These are phyloP conservation scores for Coronaproctus castanopsis DNA, from an alignment of 2,888 invertebrate species.

Conservation along the genomic window DNA sequence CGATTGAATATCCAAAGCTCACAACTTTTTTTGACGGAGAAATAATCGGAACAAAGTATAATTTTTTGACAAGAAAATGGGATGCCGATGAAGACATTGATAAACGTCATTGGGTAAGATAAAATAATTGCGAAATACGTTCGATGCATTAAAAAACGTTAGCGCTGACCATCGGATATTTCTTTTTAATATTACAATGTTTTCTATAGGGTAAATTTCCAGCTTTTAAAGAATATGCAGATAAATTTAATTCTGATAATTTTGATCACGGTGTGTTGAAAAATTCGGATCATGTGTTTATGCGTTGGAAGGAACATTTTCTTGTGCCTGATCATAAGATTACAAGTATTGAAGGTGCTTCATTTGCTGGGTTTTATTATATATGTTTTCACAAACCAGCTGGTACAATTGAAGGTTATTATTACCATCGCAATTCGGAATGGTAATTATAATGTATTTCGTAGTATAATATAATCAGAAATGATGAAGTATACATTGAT, in stretches of 20 bases:
- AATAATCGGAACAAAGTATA: slow-evolving; percentile 87
- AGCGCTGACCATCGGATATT: too few species aligned
- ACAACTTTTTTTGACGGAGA: slow-evolving; percentile 99
- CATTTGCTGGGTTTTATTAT: slow-evolving; percentile 94
- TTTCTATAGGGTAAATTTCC: slow-evolving; percentile 69
- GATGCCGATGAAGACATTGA: slow-evolving; percentile 96
- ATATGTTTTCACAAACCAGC: slow-evolving; percentile 93
- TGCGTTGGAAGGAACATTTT: slow-evolving; percentile 97
- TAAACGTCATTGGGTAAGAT: slow-evolving; percentile 79
- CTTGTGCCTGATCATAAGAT: slow-evolving; percentile 90
- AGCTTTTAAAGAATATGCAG: slow-evolving; percentile 69
- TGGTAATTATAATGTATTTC: slow-evolving; percentile 41
- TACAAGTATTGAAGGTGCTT: slow-evolving; percentile 82
- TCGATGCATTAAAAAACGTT: neutral
- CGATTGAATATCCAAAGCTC: slow-evolving; percentile 84
- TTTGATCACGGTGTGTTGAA: slow-evolving; percentile 79
- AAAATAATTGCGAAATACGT: neutral
- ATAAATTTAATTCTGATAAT: slow-evolving; percentile 80
- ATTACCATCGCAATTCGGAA: slow-evolving; percentile 90
- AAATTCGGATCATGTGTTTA: slow-evolving; percentile 80
- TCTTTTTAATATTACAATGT: too few species aligned
- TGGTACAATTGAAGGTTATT: slow-evolving; percentile 87
- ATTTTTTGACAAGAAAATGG: slow-evolving; percentile 89
- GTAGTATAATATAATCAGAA: neutral
- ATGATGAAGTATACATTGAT: neutral